phyloP scores from a whole-genome alignment of 1,140 invertebrate genomes.

The Lepidurus couesii region DNA sequence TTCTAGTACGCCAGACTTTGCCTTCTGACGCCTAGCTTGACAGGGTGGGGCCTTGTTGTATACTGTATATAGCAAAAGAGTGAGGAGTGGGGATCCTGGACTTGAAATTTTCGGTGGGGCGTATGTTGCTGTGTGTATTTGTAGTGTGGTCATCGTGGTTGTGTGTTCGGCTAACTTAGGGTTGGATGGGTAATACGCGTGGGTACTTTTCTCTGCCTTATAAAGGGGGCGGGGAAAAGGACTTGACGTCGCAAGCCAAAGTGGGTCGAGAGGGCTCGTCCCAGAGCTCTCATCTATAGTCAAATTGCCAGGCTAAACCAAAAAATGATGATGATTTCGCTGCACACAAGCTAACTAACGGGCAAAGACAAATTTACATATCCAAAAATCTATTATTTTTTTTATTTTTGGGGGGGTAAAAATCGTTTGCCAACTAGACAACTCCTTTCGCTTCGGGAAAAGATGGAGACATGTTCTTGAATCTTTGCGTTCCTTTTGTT shows the following conservation, averaged over 20 bases:
- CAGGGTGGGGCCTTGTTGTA: neutral
- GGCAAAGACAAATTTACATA: neutral
- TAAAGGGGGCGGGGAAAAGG: neutral
- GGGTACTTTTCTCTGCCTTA: neutral
- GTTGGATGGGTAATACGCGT: neutral
- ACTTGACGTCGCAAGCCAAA: neutral
- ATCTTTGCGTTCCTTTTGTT: slow-evolving; percentile 11
- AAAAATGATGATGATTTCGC: neutral
- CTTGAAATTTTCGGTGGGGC: neutral
- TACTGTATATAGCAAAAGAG: neutral
- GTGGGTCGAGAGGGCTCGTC: neutral
- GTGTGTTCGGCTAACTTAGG: neutral
- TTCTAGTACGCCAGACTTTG: slow-evolving; percentile 14
- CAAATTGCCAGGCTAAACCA: slow-evolving; percentile 21
- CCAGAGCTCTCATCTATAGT: neutral
- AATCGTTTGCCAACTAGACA: neutral
- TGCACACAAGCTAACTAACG: neutral
- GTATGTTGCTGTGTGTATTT: neutral
- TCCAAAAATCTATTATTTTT: neutral
- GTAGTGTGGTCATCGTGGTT: neutral
- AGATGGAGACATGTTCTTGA: neutral
- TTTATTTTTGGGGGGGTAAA: neutral
- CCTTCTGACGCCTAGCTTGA: neutral
- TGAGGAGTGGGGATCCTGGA: neutral
- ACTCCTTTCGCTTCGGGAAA: neutral